Evolutionary conservation across 1,140 invertebrate species (phyloP).

Genomic region (Pseudomyrmex sp.): DNA sequence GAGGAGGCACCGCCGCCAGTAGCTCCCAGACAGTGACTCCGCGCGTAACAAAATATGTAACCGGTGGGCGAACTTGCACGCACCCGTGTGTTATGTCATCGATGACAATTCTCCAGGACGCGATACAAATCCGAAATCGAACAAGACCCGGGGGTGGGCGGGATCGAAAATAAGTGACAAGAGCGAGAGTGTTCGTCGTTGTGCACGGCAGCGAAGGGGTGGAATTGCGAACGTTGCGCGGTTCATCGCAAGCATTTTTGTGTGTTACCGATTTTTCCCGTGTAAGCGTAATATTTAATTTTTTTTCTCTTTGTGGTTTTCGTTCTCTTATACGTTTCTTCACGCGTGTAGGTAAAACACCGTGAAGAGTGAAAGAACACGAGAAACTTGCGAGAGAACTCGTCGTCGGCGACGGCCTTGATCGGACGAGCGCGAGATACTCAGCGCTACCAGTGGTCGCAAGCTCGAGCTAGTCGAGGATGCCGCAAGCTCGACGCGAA

Average conservation of each 20-base stretch:
- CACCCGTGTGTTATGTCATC: constrained; percentile 72
- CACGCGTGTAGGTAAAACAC: too few relatives aligned
- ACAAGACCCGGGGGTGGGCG: neutral
- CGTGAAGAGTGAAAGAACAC: too few relatives aligned
- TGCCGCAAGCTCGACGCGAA: constrained; percentile 59
- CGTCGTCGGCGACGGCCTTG: constrained; percentile 12
- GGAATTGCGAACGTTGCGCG: neutral
- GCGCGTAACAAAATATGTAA: constrained; percentile 67
- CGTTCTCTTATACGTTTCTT: neutral
- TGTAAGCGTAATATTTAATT: too few relatives aligned
- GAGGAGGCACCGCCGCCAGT: constrained; percentile 77
- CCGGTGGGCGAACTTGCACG: constrained; percentile 54
- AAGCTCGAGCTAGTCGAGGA: constrained; percentile 62
- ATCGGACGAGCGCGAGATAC: constrained; percentile 52
- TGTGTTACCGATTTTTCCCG: too few relatives aligned
- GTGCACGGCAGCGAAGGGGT: neutral
- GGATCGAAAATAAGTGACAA: constrained; percentile 14
- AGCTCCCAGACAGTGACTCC: constrained; percentile 81
- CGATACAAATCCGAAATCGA: neutral
- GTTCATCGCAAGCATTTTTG: too few relatives aligned
- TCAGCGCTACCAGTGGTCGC: constrained; percentile 60
- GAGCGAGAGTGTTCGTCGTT: neutral
- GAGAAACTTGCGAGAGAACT: neutral
- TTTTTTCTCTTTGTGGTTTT: neutral
- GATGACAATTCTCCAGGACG: constrained; percentile 64